Evolutionary conservation across 1,140 invertebrate genomes (phyloP), one percentile per base, ranked within the genome.

Genomic region (Formica exsecta): DNA sequence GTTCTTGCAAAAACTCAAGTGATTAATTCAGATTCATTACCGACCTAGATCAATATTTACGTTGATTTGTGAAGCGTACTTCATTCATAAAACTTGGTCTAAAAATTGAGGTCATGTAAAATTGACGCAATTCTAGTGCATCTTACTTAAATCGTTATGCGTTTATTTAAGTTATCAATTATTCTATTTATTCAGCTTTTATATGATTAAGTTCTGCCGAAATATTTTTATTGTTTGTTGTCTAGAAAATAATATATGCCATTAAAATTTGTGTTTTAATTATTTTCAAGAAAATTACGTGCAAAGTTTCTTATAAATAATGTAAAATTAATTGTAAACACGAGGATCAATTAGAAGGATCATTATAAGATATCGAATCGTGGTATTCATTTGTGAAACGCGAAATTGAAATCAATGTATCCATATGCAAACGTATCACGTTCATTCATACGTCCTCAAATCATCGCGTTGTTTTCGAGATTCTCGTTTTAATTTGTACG

Each of bases 161-260:
- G 16, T 38, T 75, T 41, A 59, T 19, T 73, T 11, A 59, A 74
- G 22, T 73, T 73, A 22, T 61, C 22, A 74, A 38, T 74, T 74
- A 74, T 11, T 13, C 2, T 2, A 74, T 59, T 54, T 71, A 54
- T 32, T 36, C 13, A 25, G 22, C 25, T 75, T 61, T 75, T 32
- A 22, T 41, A 29, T 22, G 13, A 75, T 75, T 75, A 75, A 25
- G 8, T 61, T 75, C n/a, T 11, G 25, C 0, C 32, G 6, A 8
- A 25, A n/a, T 22, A 75, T 6, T 16, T 25, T 75, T 75, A 75
- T 75, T 25, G 7, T 25, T 16, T 74, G 1, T 38, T 48, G 9
- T 48, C 8, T 48, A 13, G 44, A 41, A 41, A 0, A 41, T 7
- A 41, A 41, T 41, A 41, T 41, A 41, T 44, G 41, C 41, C 1